Base-by-base conservation (phyloP, 2,797 vertebrate genomes). In the Onychomys arenicola region DNA sequence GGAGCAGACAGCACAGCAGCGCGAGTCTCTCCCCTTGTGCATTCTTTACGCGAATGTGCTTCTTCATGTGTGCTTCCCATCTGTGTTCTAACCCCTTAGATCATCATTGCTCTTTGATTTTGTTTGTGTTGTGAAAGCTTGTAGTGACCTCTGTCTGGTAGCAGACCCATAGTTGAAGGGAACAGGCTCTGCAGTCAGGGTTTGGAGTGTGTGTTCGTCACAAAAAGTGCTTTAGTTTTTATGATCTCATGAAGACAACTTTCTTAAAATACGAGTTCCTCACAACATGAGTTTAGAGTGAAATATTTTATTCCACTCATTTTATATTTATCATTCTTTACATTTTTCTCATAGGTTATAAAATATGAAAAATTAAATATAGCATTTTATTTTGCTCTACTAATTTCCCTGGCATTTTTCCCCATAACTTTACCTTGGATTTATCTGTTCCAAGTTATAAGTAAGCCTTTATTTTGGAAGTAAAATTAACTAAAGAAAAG, bases 1-100 rank as follows among this genome's bases (percentile, higher is more conserved):
- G 82, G 16, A 76, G 14, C 69, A 77, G 59, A 29, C 43, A 8
- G 80, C 40, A 37, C 34, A 87, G 6, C 78, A 19, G 19, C 88
- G 67, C 91, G 95, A 90, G 76, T 96, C 95, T 95, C 96, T 97
- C 97, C 96, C 90, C 96, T 97, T 94, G 65, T 97, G 77, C 90
- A 92, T 97, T 97, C 98, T 98, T 98, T 96, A 97, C 96, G 94
- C 98, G 97, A 97, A 98, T 98, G 97, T 97, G 98, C 97, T 97
- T 98, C 97, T 98, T 98, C 97, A 96, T 96, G 94, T 97, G 69
- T 93, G 10, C 97, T 95, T 98, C 96, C 97, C 97, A 96, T 97
- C 97, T 98, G 93, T 97, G 98, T 97, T 96, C 86, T 97, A 77
- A 91, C 87, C 76, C 92, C n/a, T 67, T 92, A 2, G 85, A 89